Evolutionary conservation across 2,888 invertebrate species (phyloP), one percentile per base, ranked within the genome.

Genomic region (Eutolmus rufibarbis): DNA sequence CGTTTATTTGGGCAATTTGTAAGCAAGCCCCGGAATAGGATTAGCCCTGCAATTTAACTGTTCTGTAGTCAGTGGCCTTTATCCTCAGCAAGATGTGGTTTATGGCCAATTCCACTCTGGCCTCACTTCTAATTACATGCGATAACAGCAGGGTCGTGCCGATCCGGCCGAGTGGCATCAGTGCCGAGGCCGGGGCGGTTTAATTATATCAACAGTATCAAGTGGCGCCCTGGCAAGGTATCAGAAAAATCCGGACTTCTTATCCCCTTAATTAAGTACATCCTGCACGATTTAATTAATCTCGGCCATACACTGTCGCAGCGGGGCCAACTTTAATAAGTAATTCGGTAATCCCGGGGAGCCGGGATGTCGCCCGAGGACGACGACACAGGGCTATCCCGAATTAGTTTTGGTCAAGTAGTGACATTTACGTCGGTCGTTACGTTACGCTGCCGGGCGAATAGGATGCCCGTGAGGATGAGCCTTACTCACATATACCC

Each of bases 341-440:
- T 85, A 85, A 85, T 85, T 74, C 37, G 23, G 85, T 85, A 74
- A 85, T 74, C 74, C 74, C 37, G 23, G 34, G 43, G n/a, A 85
- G 16, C 34, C 37, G n/a, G 14, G 85, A 37, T 57, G 51, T 74
- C 19, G 46, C 46, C 85, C 9, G 43, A 37, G 46, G 85, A 74
- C 57, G 74, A 19, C 37, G 43, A 46, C 43, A 16, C 43, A 46
- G 43, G 43, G 43, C 46, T 46, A 46, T 74, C 46, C 31, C 43
- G 85, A 74, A 85, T 85, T 85, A 85, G 85, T 85, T 85, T 85
- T 51, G 85, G 85, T 85, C 85, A 85, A 85, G 85, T 74, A 85
- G 85, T 85, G 85, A 85, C 85, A 85, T 74, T 85, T 85, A 85
- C 74, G 19, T 85, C n/a, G 74, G 28, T 34, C 74, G 46, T 85